Conservation (phyloP, 2,113 vertebrate genomes). For the Mus spicilegus region DNA sequence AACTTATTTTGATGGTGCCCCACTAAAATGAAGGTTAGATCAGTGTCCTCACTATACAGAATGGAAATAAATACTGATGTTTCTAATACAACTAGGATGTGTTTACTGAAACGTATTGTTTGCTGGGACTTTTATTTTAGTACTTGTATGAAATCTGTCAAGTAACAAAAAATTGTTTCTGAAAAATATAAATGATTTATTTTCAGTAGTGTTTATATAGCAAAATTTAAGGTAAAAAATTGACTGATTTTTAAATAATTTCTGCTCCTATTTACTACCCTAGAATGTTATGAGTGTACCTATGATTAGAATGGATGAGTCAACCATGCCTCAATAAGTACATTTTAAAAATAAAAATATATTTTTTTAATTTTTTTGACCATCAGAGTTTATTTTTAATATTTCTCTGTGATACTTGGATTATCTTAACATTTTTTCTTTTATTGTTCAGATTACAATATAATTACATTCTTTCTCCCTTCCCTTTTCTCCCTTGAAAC, state of each 20-base stretch:
- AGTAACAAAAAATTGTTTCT: background rate
- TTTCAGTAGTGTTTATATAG: background rate
- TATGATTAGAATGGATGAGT: background rate
- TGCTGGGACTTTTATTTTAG: background rate
- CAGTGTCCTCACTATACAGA: background rate
- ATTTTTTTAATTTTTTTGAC: background rate
- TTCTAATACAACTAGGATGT: background rate
- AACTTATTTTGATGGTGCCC: background rate
- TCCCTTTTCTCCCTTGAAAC: background rate
- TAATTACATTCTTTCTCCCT: background rate
- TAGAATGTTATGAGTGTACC: background rate
- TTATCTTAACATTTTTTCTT: background rate
- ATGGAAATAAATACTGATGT: background rate
- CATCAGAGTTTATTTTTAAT: background rate
- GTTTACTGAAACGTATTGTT: background rate
- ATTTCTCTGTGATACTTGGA: background rate
- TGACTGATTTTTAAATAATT: background rate
- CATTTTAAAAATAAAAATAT: background rate
- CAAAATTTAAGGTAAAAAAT: background rate
- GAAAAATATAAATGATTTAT: background rate
- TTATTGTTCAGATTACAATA: background rate
- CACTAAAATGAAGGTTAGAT: slow-evolving; percentile 9
- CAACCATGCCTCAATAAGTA: background rate
- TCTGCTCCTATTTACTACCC: background rate
- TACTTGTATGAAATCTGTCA: background rate